Conservation (phyloP, 2,113 vertebrate genomes). For the Sorex araneus region DNA sequence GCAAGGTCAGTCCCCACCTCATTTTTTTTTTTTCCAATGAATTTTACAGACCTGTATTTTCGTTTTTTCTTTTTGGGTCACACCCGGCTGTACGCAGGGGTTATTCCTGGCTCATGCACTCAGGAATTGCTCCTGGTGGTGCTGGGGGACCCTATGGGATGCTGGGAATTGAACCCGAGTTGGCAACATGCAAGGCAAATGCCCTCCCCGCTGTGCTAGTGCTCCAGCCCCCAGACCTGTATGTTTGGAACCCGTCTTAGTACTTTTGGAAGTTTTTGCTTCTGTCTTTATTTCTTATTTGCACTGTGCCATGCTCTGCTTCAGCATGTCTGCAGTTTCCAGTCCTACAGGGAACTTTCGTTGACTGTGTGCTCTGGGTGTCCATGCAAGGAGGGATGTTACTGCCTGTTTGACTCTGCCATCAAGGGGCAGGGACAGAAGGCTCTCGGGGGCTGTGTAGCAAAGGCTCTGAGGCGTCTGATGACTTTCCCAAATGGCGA, state of each 20-base stretch:
- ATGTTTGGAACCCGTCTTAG: neutral
- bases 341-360: neutral
- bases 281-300: conserved; percentile 34
- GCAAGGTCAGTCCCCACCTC: conserved; percentile 91
- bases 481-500: neutral
- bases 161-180: too few relatives aligned
- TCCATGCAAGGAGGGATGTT: fast-evolving
- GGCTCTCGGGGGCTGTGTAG: neutral
- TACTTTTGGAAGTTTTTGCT: neutral
- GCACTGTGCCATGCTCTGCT: neutral
- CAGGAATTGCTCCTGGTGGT: too few relatives aligned
- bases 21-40: neutral
- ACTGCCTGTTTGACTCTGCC: neutral
- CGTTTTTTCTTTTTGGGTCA: too few relatives aligned
- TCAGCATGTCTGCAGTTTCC: neutral
- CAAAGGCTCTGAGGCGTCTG: fast-evolving
- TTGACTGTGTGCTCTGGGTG: neutral
- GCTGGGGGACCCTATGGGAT: too few relatives aligned
- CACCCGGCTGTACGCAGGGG: too few relatives aligned
- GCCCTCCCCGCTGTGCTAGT: too few relatives aligned
- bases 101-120: too few relatives aligned
- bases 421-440: neutral
- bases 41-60: neutral
- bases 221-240: too few relatives aligned
- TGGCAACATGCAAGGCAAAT: too few relatives aligned